These are phyloP conservation scores for Protophormia terraenovae DNA, from an alignment of 2,888 invertebrate species.

Conservation along the genomic window DNA sequence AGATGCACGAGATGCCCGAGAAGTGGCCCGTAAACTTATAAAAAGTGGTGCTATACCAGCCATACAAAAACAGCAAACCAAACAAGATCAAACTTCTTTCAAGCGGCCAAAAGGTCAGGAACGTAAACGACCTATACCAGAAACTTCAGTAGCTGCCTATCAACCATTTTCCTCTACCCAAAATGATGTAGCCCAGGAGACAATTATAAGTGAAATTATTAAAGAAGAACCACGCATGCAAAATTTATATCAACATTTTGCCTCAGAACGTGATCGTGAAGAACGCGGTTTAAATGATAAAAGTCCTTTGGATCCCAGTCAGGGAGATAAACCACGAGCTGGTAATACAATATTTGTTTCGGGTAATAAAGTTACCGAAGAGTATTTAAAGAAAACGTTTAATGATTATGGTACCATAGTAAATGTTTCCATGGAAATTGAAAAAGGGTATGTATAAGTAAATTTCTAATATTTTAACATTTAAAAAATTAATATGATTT, in stretches of 20 bases:
- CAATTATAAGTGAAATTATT: slow-evolving; percentile 87
- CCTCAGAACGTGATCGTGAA: slow-evolving; percentile 86
- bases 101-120: slow-evolving; percentile 94
- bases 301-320: slow-evolving; percentile 75
- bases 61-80: slow-evolving; percentile 90
- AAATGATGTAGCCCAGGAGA: slow-evolving; percentile 87
- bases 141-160: slow-evolving; percentile 91
- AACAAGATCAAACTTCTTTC: slow-evolving; percentile 94
- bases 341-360: slow-evolving; percentile 92
- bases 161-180: slow-evolving; percentile 95
- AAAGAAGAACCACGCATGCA: slow-evolving; percentile 83
- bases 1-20: slow-evolving; percentile 95
- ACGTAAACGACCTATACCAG: slow-evolving; percentile 85
- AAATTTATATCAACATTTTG: slow-evolving; percentile 90
- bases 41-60: slow-evolving; percentile 95
- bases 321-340: slow-evolving; percentile 85
- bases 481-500: not conserved
- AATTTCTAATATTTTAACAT: too few relatives aligned
- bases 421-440: slow-evolving; percentile 91
- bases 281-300: slow-evolving; percentile 83
- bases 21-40: slow-evolving; percentile 96
- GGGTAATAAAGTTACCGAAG: slow-evolving; percentile 90
- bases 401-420: slow-evolving; percentile 87
- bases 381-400: slow-evolving; percentile 89
- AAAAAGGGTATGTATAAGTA: slow-evolving; percentile 86